Evolutionary conservation across 2,113 vertebrate species (phyloP).

Genomic region (Grantiella picta): DNA sequence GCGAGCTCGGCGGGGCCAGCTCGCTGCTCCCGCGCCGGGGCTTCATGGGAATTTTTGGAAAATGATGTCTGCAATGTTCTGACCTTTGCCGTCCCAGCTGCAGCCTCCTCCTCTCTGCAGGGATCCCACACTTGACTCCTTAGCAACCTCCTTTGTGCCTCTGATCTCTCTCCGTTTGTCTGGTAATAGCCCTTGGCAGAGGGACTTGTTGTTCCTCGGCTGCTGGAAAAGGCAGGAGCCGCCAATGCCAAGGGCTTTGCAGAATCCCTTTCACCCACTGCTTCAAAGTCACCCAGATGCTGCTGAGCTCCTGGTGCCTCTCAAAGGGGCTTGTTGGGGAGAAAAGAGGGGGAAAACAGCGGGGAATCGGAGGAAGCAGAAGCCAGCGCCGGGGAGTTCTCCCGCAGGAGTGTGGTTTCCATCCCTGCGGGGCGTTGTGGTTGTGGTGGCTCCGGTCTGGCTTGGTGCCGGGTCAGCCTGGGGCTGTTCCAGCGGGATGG

Average conservation of each 20-base stretch:
- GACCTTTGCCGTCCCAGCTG: slow-evolving; percentile 73
- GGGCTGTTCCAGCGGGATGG: rapidly evolving
- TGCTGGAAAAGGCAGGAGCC: slow-evolving; percentile 30
- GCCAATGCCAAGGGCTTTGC: neutral
- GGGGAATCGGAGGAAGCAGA: rapidly evolving
- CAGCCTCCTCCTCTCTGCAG: slow-evolving; percentile 40
- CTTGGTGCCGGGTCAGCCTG: neutral
- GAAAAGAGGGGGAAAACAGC: neutral
- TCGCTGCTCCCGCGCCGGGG: slow-evolving; percentile 37
- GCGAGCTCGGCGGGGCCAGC: slow-evolving; percentile 18
- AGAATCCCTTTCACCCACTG: neutral
- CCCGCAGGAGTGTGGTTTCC: neutral
- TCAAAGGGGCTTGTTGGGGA: neutral
- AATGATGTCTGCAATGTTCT: slow-evolving; percentile 57
- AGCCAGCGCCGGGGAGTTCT: neutral
- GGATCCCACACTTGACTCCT: slow-evolving; percentile 64
- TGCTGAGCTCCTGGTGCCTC: neutral
- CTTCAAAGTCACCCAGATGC: neutral
- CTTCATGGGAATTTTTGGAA: slow-evolving; percentile 69
- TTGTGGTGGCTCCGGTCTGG: neutral
- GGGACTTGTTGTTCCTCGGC: neutral
- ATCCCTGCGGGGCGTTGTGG: rapidly evolving
- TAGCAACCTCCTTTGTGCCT: slow-evolving; percentile 57
- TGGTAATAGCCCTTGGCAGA: slow-evolving; percentile 41
- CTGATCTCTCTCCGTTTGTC: slow-evolving; percentile 28